phyloP scores from a whole-genome alignment of 1,140 invertebrate genomes.

The Panagrolaimus sp. region DNA sequence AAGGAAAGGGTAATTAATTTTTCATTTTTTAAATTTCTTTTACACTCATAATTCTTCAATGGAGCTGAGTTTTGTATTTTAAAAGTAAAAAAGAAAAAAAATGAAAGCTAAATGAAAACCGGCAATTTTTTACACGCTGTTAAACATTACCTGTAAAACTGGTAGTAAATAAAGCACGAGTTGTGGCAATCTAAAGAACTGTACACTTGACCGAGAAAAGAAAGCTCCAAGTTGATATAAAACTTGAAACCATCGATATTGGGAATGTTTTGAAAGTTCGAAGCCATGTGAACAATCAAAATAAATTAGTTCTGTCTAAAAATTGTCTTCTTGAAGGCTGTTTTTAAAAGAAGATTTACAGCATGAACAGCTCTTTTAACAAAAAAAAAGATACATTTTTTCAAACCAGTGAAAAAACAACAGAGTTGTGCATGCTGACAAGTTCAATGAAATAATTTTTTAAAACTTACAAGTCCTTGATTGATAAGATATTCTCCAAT shows the following conservation, averaged over 20 bases:
- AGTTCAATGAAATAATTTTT: too few species aligned
- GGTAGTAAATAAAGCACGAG: neutral
- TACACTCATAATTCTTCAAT: too few species aligned
- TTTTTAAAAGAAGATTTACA: too few species aligned
- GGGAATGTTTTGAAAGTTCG: conserved; percentile 16
- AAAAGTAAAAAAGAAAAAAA: too few species aligned
- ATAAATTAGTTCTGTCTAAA: conserved; percentile 63
- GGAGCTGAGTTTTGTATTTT: too few species aligned
- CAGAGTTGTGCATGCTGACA: too few species aligned
- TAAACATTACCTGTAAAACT: conserved; percentile 10
- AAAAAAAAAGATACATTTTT: too few species aligned
- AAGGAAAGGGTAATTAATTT: too few species aligned
- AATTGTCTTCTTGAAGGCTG: too few species aligned
- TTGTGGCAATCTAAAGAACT: conserved; percentile 2
- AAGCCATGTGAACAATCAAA: conserved; percentile 48
- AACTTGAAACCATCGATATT: conserved; percentile 17
- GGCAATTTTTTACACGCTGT: neutral
- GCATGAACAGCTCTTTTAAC: conserved; percentile 38
- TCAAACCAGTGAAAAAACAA: too few species aligned
- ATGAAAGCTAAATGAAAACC: neutral
- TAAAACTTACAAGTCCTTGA: conserved; percentile 71
- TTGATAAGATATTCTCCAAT: conserved; percentile 85
- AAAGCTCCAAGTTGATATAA: conserved; percentile 13
- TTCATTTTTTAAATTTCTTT: too few species aligned
- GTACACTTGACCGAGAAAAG: conserved; percentile 8